Evolutionary conservation across 2,888 invertebrate genomes (phyloP).

Genomic region (Drosophila lacicola): DNA sequence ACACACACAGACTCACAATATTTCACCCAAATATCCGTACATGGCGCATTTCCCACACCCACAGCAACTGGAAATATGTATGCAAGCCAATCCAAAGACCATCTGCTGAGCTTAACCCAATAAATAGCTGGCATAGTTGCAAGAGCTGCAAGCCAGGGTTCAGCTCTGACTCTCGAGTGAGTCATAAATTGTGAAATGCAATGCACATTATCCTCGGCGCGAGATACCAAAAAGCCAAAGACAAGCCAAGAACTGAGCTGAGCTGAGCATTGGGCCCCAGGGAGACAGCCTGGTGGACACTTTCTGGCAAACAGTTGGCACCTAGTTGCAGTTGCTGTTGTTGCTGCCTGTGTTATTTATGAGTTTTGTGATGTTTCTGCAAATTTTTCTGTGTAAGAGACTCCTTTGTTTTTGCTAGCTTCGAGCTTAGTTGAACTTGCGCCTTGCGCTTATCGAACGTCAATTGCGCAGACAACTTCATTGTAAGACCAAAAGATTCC

Average conservation of each 20-base stretch:
- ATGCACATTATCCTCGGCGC: conserved; percentile 69
- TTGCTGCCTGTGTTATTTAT: conserved; percentile 71
- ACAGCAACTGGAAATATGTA: conserved; percentile 26
- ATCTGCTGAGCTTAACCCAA: conserved; percentile 70
- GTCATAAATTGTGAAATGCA: conserved; percentile 74
- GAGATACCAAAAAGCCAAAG: conserved; percentile 57
- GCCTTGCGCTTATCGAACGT: conserved; percentile 66
- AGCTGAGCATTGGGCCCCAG: conserved; percentile 10
- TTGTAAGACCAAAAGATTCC: conserved; percentile 68
- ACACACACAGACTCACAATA: conserved; percentile 1
- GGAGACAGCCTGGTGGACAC: conserved; percentile 64
- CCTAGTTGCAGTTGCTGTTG: conserved; percentile 32
- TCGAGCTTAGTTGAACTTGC: conserved; percentile 53
- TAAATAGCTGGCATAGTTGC: conserved; percentile 68
- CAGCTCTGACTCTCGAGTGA: conserved; percentile 49
- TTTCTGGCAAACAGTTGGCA: conserved; percentile 61
- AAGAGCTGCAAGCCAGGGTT: conserved; percentile 18
- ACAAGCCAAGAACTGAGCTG: conserved; percentile 10
- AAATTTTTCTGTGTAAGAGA: conserved; percentile 78
- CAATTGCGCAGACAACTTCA: conserved; percentile 81
- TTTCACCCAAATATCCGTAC: conserved; percentile 16
- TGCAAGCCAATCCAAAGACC: conserved; percentile 40
- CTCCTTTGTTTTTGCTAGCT: conserved; percentile 41
- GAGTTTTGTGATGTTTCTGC: conserved; percentile 82
- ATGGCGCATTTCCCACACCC: conserved; percentile 42